Evolutionary conservation across 2,888 invertebrate genomes (phyloP), one percentile per base, ranked within the genome.

Genomic region (Cylindroiulus punctatus): DNA sequence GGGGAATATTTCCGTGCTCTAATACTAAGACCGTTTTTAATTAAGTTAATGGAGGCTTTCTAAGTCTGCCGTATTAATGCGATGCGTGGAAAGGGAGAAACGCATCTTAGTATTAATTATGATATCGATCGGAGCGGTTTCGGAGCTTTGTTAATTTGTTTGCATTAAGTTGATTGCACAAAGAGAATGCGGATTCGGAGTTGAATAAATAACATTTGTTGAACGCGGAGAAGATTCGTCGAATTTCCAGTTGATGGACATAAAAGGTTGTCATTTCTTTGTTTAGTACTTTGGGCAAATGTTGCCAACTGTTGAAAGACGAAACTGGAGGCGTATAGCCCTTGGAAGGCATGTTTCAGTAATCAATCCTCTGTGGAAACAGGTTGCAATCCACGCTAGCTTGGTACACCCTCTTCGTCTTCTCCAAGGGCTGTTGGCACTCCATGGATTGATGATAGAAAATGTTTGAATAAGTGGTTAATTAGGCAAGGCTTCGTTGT

Each of bases 391-490:
- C 76, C 30, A 1, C 30, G 14, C 30, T 76, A 0, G 26, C 30
- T 17, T 30, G 76, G 76, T 76, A 30, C 76, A 3, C 30, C 76
- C 26, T 76, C 76, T 30, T 8, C 30, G 26, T 76, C 30, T 76
- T 76, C 76, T 76, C 30, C 76, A 76, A 30, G 76, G 76, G 26
- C 76, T 76, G 76, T 76, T 76, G 76, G 76, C 76, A 76, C 76
- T 76, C 76, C 12, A 3, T 76, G 30, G 30, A 76, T 76, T 76
- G 76, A 76, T 76, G 76, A 76, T 76, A 26, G 8, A 76, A 76
- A 76, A 76, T 76, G 76, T 76, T 76, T 76, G 76, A 76, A 76
- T 76, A 76, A 76, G 76, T 76, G 76, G 76, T 76, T 76, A 76
- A 76, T 76, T 76, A 76, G 76, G 76, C 76, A 76, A 76, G 30